Conservation (phyloP, 2,797 vertebrate species). For the Phataginus tricuspis region DNA sequence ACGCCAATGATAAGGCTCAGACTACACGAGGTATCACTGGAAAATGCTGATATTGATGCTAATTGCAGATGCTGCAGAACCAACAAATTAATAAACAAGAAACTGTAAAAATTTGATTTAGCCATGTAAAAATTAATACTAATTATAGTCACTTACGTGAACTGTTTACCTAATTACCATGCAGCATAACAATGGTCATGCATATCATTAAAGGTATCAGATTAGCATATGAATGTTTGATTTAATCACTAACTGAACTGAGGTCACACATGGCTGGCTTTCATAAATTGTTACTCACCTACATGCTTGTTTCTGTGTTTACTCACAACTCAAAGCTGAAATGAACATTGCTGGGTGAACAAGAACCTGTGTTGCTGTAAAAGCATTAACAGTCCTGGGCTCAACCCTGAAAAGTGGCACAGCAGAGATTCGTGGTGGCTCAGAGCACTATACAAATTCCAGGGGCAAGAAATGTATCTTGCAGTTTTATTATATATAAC, state of each 20-base stretch:
- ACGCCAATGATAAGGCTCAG: neutral
- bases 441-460: neutral
- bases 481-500: neutral
- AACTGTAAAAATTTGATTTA: slow-evolving; percentile 15
- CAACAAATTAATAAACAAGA: neutral
- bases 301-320: neutral
- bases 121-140: slow-evolving; percentile 32
- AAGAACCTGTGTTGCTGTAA: neutral
- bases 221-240: neutral
- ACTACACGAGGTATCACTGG: fast-evolving
- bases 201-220: neutral
- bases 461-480: neutral
- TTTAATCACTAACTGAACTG: neutral
- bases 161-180: neutral
- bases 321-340: neutral
- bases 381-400: neutral
- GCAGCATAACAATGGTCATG: neutral
- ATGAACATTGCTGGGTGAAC: neutral
- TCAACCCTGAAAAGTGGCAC: neutral
- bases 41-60: neutral
- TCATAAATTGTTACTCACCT: neutral
- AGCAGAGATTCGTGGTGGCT: neutral
- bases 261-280: neutral
- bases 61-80: neutral
- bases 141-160: neutral